Evolutionary conservation across 1,140 invertebrate genomes (phyloP).

Genomic region (Hyposmocoma kahamanoa): DNA sequence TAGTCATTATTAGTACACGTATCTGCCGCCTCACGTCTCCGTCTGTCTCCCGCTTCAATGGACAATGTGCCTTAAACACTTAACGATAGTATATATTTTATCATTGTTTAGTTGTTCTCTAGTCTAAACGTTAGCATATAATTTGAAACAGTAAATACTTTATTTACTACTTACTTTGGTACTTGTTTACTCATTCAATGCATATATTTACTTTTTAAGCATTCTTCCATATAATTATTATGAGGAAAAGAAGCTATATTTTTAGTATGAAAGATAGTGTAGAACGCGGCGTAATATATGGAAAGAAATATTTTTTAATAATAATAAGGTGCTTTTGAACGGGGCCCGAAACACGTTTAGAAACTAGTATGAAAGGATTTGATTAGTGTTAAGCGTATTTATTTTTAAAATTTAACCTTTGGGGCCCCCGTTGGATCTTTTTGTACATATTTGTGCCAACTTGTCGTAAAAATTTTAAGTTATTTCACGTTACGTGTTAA

Average conservation of each 20-base stretch:
- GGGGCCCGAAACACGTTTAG: slow-evolving; percentile 35
- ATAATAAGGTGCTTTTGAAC: slow-evolving; percentile 53
- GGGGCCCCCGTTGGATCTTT: slow-evolving; percentile 34
- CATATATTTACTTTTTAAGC: slow-evolving; percentile 43
- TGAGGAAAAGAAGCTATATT: slow-evolving; percentile 50
- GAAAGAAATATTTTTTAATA: slow-evolving; percentile 32
- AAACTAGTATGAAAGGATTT: slow-evolving; percentile 53
- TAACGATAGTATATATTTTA: slow-evolving; percentile 46
- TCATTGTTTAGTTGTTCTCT: slow-evolving; percentile 59
- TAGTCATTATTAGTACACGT: too few species aligned
- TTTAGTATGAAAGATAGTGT: slow-evolving; percentile 37
- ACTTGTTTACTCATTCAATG: slow-evolving; percentile 38
- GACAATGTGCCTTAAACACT: too few species aligned
- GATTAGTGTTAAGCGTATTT: slow-evolving; percentile 59
- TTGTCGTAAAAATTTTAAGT: slow-evolving; percentile 11
- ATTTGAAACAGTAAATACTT: slow-evolving; percentile 19
- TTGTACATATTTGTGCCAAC: slow-evolving; percentile 62
- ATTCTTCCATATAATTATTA: slow-evolving; percentile 52
- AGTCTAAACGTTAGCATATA: slow-evolving; percentile 51
- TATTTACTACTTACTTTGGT: too few species aligned
- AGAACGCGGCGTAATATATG: slow-evolving; percentile 21
- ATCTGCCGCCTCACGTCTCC: too few species aligned
- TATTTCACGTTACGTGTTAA: background rate
- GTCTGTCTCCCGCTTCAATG: too few species aligned
- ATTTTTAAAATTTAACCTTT: slow-evolving; percentile 33